Conservation (phyloP, 2,888 invertebrate genomes). For the Limnephilus rhombicus region DNA sequence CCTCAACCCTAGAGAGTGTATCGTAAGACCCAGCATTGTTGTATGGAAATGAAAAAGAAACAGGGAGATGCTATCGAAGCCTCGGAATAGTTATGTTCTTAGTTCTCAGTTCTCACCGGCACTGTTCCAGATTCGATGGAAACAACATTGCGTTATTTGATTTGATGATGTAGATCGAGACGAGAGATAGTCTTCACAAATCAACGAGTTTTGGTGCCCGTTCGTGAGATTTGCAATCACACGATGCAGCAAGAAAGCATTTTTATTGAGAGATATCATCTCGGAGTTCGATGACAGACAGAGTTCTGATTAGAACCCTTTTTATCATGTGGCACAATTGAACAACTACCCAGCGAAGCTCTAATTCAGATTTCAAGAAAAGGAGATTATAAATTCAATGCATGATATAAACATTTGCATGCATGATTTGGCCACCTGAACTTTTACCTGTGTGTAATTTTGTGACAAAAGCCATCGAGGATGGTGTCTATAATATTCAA, state of each 20-base stretch:
- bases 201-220: slow-evolving; percentile 25
- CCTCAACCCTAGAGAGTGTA: slow-evolving; percentile 4
- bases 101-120: slow-evolving; percentile 26
- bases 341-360: background rate
- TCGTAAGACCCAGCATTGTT: slow-evolving; percentile 32
- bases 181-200: slow-evolving; percentile 22
- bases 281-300: background rate
- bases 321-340: too few relatives aligned
- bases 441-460: background rate
- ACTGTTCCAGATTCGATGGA: slow-evolving; percentile 29
- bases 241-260: background rate
- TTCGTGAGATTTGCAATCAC: slow-evolving; percentile 31
- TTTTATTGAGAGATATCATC: background rate
- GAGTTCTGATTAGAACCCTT: background rate
- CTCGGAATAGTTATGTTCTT: background rate
- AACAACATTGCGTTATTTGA: slow-evolving; percentile 11
- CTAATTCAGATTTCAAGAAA: background rate
- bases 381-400: background rate
- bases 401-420: background rate
- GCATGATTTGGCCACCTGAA: background rate
- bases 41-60: slow-evolving; percentile 30
- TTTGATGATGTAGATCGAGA: slow-evolving; percentile 12
- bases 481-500: background rate
- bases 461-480: background rate
- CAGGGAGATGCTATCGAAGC: slow-evolving; percentile 28